A percentile compares a stretch with the other conserved stretches of the same genome.
phyloP scores from a whole-genome alignment of 2,113 vertebrate species.

The Megalops atlanticus region DNA sequence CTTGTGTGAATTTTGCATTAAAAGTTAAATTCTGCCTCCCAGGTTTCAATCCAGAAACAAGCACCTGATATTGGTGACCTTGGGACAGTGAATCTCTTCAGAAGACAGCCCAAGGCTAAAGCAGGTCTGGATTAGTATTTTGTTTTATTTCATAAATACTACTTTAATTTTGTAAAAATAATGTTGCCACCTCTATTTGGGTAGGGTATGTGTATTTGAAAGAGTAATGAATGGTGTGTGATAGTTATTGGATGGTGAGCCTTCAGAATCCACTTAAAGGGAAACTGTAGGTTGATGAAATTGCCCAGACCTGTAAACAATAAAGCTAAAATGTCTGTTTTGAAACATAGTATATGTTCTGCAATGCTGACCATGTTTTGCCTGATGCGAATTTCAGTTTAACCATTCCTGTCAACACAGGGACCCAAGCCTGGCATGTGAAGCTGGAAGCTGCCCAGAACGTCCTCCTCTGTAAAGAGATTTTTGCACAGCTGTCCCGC shows the following conservation, averaged over 20 bases:
- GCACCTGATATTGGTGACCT: constrained; percentile 95
- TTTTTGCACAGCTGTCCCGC: constrained; percentile 94
- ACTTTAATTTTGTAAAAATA: neutral
- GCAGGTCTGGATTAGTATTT: constrained; percentile 68
- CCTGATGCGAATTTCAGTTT: neutral
- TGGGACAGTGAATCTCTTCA: constrained; percentile 90
- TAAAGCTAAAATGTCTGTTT: too few species aligned
- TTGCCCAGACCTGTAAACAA: too few species aligned
- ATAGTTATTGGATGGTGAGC: too few species aligned
- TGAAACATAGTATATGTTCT: too few species aligned
- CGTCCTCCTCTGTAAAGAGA: constrained; percentile 95
- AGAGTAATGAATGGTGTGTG: too few species aligned
- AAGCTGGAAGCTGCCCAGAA: constrained; percentile 95
- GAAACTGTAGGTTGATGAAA: too few species aligned
- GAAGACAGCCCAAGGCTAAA: constrained; percentile 83
- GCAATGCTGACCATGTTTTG: neutral
- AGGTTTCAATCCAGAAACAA: constrained; percentile 99
- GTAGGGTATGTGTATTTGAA: neutral
- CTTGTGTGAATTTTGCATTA: neutral
- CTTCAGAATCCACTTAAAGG: neutral
- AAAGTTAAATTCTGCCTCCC: constrained; percentile 21
- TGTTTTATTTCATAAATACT: neutral
- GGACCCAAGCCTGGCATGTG: constrained; percentile 88
- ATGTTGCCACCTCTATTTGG: neutral
- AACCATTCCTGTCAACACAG: constrained; percentile 58